Evolutionary conservation across 2,888 invertebrate genomes (phyloP), one percentile per base, ranked within the genome.

Genomic region (Chymomyza fuscimana): DNA sequence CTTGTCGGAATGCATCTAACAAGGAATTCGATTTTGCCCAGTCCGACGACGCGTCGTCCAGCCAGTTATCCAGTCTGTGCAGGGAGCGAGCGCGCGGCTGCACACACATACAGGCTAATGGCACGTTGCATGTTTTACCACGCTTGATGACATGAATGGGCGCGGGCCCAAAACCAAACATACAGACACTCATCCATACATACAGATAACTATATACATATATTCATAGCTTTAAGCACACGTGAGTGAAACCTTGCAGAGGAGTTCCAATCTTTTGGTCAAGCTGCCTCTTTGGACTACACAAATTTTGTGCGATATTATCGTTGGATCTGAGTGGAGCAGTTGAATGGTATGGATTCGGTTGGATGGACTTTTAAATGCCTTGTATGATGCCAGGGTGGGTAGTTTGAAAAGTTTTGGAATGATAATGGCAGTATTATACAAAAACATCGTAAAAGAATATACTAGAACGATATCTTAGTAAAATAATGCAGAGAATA

Each of bases 1-100:
- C 91, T 92, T 91, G 91, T 91, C 91, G 91, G 90, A 91, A 92
- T 91, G 91, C 92, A 92, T 91, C 91, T 91, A 92, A 92, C 92
- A 91, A 92, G 92, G 91, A 91, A 92, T 91, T 92, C 90, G 91
- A 91, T 92, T 92, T 91, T 91, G 90, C 88, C 88, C 76, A 12
- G 73, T 74, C 74, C 61, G 52, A 32, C 32, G 32, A 63, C 70
- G 36, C 50, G 19, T 59, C 32, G 77, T 63, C 80, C 74, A 54
- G 76, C 71, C 78, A 73, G 80, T 52, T 32, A 25, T 29, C 19
- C 51, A 32, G 54, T 64, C 32, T 54, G 63, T 64, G 19, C 22
- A 32, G 46, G 56, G 22, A 32, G 66, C 54, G 12, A 32, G 16
- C 64, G 36, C 46, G 16, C 64, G 40, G 16, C 32, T 46, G 40